Base-by-base conservation (phyloP, 2,797 vertebrate species). In the Falco cherrug region DNA sequence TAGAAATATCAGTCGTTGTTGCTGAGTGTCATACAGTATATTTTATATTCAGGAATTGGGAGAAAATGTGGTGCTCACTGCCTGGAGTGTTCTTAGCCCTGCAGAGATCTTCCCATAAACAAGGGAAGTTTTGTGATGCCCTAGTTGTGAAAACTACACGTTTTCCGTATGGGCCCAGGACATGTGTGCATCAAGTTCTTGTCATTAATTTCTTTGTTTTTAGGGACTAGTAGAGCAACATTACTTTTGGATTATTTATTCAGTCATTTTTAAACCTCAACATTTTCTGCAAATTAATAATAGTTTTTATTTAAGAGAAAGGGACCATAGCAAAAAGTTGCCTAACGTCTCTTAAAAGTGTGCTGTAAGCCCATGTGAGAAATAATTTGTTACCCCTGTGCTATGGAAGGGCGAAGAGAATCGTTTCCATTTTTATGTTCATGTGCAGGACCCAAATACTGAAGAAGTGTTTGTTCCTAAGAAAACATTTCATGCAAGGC, bases 151-250 rank as follows among this genome's bases (percentile, higher is more conserved):
- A 91, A 74, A 19, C 14, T 10, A 16, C 3, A 3, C 13, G 11
- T 51, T 84, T 88, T 85, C 61, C 37, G 47, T 5, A 3, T 60
- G 41, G n/a, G n/a, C 28, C 10, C 43, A 43, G 63, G 75, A 83
- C 65, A 31, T 11, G 33, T 47, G 29, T 79, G 29, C 51, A n/a
- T 67, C 43, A 61, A 37, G 50, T 65, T 88, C 33, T 93, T 90
- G 47, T 88, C 39, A 67, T 91, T 90, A 78, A 78, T 81, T 59
- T 77, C 69, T 83, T 90, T 92, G 48, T 33, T 92, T 88, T 73
- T 41, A 73, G 77, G 53, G 45, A 57, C 53, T 81, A 90, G 50
- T 13, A 93, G 11, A 85, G 20, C 29, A 84, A 50, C 20, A 7
- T 77, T 91, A 74, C 25, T 26, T 85, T 61, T 87, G 53, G 53